phyloP scores from a whole-genome alignment of 2,797 vertebrate species.

The Clarias platycephalus region DNA sequence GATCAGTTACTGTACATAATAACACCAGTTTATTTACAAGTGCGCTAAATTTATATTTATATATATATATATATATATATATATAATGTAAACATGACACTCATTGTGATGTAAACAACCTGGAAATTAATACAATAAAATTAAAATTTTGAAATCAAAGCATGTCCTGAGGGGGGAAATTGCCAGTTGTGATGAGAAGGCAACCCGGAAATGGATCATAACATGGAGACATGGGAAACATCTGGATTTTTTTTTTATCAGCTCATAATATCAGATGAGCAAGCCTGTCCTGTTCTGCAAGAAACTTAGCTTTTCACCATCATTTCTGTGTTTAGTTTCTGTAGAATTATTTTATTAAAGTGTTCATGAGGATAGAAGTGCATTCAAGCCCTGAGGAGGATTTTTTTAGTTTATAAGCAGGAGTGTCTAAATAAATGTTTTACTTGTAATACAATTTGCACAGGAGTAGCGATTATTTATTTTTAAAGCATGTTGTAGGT shows the following conservation, averaged over 20 bases:
- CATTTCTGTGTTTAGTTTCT: not conserved
- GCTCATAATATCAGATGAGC: not conserved
- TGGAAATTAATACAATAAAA: not conserved
- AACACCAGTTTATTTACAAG: not conserved
- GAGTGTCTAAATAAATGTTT: not conserved
- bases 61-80: not conserved
- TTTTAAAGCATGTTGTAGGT: not conserved
- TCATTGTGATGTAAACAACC: not conserved
- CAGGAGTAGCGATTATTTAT: not conserved
- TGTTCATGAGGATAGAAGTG: not conserved
- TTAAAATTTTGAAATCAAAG: not conserved
- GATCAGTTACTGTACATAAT: not conserved
- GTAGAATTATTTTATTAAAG: too few species aligned
- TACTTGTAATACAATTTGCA: not conserved
- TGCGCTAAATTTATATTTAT: not conserved
- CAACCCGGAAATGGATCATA: not conserved
- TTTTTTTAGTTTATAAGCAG: not conserved
- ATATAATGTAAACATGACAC: too few species aligned
- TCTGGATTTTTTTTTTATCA: not conserved
- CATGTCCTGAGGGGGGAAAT: too few species aligned
- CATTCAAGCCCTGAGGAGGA: not conserved
- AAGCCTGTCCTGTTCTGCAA: too few species aligned
- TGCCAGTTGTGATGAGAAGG: not conserved
- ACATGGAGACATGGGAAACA: not conserved
- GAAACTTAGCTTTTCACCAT: not conserved